These are phyloP conservation scores for Cataglyphis livida DNA, from an alignment of 2,888 invertebrate species.

Conservation along the genomic window DNA sequence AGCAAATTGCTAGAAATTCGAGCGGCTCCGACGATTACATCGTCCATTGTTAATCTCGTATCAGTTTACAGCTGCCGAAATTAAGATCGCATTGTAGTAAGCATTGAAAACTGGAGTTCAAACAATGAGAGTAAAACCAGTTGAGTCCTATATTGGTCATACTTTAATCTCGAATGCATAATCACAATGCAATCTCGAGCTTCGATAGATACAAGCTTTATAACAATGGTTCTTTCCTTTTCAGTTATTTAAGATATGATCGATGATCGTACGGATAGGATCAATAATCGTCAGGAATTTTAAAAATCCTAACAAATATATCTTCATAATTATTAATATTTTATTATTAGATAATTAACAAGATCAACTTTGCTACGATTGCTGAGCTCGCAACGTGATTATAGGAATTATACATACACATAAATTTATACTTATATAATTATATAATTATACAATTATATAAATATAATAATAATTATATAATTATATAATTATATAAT, in stretches of 20 bases:
- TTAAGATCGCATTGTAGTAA: slow-evolving; percentile 36
- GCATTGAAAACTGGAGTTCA: slow-evolving; percentile 25
- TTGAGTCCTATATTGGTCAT: slow-evolving; percentile 30
- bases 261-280: slow-evolving; percentile 3
- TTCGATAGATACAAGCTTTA: slow-evolving; percentile 3
- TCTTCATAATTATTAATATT: background rate
- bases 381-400: background rate
- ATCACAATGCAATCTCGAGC: slow-evolving; percentile 37
- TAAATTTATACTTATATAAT: background rate
- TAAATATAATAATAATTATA: background rate
- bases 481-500: background rate
- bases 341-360: slow-evolving; percentile 5
- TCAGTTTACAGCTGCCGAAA: slow-evolving; percentile 25
- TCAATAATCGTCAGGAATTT: slow-evolving; percentile 12
- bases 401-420: background rate
- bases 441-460: background rate
- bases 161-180: slow-evolving; percentile 17
- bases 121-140: slow-evolving; percentile 1
- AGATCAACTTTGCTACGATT: background rate
- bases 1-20: slow-evolving; percentile 38
- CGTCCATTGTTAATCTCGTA: background rate
- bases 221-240: background rate
- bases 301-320: slow-evolving; percentile 21
- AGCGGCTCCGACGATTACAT: background rate
- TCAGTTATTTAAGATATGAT: slow-evolving; percentile 34